Evolutionary conservation across 2,888 invertebrate species (phyloP), one percentile per base, ranked within the genome.

Genomic region (Platycnemis pennipes): DNA sequence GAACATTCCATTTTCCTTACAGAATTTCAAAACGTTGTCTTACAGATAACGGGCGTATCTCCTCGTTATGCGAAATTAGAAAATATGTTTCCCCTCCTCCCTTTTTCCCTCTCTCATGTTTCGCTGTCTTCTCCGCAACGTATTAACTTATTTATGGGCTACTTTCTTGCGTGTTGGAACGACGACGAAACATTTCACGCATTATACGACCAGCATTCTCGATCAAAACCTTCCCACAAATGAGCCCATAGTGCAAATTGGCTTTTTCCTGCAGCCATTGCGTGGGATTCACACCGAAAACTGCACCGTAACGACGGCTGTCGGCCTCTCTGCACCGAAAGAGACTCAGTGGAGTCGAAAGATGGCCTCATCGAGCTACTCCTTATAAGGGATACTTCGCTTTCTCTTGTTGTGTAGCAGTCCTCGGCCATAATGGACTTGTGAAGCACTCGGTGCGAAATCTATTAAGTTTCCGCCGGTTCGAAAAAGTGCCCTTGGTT

Each of bases 341-440:
- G 77, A 77, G 77, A 77, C n/a, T 77, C 37, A 31, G 37, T 37
- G 77, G 77, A 77, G 77, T 77, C 77, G 37, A 37, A 77, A 77
- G 37, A 77, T 77, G 37, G 37, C 37, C 16, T 31, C 37, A 77
- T 13, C 37, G 77, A 77, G 26, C 77, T 0, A 37, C 0, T 37
- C 77, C 37, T 16, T 77, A 37, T 77, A 77, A 37, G 77, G 77
- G 77, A 37, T 26, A 0, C 77, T 77, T 37, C 37, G 77, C 77
- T 77, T 77, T 77, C 77, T 77, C 77, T 37, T 16, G 77, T 77
- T 77, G 77, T 77, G 31, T 2, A 77, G 77, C 77, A 77, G 26
- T 77, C 77, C 22, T 77, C 77, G 13, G 5, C 37, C 77, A 7
- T 77, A 77, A 77, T 77, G 77, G 11, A 77, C 77, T 37, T 37